Base-by-base conservation (phyloP, 1,140 invertebrate species). In the Cyrtorhinus lividipennis region DNA sequence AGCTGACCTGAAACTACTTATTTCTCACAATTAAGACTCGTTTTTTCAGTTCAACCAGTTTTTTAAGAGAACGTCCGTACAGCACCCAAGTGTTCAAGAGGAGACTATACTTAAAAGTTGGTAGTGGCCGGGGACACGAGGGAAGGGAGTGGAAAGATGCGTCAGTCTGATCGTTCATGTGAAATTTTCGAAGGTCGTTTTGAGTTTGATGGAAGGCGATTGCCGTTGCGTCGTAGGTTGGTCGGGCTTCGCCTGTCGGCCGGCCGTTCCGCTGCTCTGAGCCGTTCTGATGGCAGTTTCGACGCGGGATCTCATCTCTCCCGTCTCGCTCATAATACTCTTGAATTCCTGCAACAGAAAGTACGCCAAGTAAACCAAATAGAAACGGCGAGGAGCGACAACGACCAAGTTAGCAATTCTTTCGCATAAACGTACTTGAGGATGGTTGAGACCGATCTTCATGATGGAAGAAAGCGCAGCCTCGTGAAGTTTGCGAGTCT, bases 131-230 rank as follows among this genome's bases (percentile, higher is more conserved):
- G 48, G 48, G 48, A 15, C 18, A 5, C 5, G 20, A 20, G 48
- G 20, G 48, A 5, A 53, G 48, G 20, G 48, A 53, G 18, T 53
- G 10, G 48, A 53, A 53, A 53, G 48, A 53, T 20, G 48, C 10
- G 18, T 53, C 18, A 53, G 8, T 53, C 18, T 20, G 18, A 5
- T 53, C 48, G 48, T 53, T 53, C 20, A 84, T 67, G 81, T 83
- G 69, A 92, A 97, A 77, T 96, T 94, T 68, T 91, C 92, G 72
- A 98, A 98, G 75, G 95, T 90, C 18, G 91, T 96, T 80, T 95
- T 96, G 53, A 97, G 79, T 74, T 93, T 92, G 69, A 97, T 97
- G 10, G 90, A 86, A 58, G 89, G 64, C n/a, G 61, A 45, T 87
- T 56, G 80, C 68, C 83, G 81, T 59, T 76, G 78, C 64, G 73